phyloP scores from a whole-genome alignment of 2,888 invertebrate genomes.

The Theretra japonica region DNA sequence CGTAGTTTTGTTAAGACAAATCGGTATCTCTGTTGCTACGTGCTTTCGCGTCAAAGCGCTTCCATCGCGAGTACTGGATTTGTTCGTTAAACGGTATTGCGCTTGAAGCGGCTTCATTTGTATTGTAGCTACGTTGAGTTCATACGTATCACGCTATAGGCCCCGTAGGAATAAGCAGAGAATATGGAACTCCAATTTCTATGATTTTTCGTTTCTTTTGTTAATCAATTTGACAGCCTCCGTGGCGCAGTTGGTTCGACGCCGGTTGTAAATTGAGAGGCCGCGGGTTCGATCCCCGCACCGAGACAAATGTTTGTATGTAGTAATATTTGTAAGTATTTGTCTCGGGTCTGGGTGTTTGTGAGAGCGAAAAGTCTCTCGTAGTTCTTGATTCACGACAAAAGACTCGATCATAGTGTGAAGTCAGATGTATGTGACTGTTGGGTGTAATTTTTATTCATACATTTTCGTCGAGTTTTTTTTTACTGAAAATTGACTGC shows the following conservation, averaged over 20 bases:
- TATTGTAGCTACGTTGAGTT: not conserved
- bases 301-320: too few relatives aligned
- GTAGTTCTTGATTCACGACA: not conserved
- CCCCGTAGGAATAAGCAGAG: too few relatives aligned
- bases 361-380: not conserved
- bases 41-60: constrained; percentile 37
- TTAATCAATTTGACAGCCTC: too few relatives aligned
- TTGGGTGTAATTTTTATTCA: too few relatives aligned
- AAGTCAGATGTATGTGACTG: not conserved
- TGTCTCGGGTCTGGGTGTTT: not conserved
- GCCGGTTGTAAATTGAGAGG: too few relatives aligned
- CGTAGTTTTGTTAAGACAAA: not conserved
- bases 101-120: not conserved
- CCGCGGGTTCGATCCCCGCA: too few relatives aligned
- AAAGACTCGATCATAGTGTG: not conserved
- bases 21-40: constrained; percentile 60
- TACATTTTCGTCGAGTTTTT: too few relatives aligned
- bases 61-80: constrained; percentile 29
- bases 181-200: too few relatives aligned
- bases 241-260: too few relatives aligned
- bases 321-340: not conserved
- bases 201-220: too few relatives aligned
- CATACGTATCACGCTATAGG: not conserved
- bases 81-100: constrained; percentile 27
- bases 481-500: too few relatives aligned